Evolutionary conservation across 2,113 vertebrate species (phyloP), one percentile per base, ranked within the genome.

Genomic region (Cyanoramphus novaezelandiae): DNA sequence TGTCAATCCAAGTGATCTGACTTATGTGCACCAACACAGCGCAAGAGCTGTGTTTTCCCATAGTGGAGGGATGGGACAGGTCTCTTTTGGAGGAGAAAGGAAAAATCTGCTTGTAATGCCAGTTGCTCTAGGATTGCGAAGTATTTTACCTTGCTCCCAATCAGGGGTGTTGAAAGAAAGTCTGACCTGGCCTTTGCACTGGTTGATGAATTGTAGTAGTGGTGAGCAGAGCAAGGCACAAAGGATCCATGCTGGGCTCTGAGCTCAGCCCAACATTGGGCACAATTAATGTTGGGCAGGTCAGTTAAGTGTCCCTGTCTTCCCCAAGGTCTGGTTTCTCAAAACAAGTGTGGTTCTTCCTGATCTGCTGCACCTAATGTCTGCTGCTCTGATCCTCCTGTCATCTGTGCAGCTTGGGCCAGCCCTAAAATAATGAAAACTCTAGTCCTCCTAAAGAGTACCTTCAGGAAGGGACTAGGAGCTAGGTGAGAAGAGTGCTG

Each of bases 211-310:
- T 23, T 49, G 39, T 37, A 44, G 50, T 60, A 71, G 72, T 3
- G 41, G 10, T 50, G 59, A 53, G 35, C 39, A 47, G 64, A 77
- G 41, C 0, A 0, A 39, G n/a, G 50, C 25, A 18, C 0, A 3
- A 37, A 27, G 27, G 43, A 94, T 27, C 46, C 3, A 1, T 29
- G 39, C 17, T 84, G 77, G 27, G 33, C 33, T 29, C 33, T 64
- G 33, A 57, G 37, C 44, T 76, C 64, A 60, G 43, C 17, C 49
- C 0, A 0, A 1, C 17, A 3, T 44, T 2, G 8, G 25, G 31
- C 53, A 77, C 52, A 49, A 6, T 25, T 63, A 39, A 10, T 16
- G 18, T 33, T 39, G 41, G n/a, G 21, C 33, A 31, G 53, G 24
- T 69, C 35, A 33, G 41, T 27, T 71, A 49, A 69, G 43, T 25